These are phyloP conservation scores for Batillaria attramentaria DNA, from an alignment of 1,140 invertebrate species.

Conservation along the genomic window DNA sequence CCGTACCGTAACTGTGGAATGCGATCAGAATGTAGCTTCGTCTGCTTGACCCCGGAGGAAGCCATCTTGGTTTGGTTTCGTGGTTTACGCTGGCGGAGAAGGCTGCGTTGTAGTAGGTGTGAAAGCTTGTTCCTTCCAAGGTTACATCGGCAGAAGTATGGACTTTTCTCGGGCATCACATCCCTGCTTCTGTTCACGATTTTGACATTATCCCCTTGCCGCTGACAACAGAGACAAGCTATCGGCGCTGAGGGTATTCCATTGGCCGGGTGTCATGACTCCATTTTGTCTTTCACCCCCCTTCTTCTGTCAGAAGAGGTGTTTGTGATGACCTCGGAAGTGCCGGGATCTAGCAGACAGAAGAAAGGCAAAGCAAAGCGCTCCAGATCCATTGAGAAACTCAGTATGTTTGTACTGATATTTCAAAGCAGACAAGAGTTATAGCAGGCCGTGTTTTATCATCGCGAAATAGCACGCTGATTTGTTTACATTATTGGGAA, in stretches of 20 bases:
- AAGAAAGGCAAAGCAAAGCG: not conserved
- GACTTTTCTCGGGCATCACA: too few relatives aligned
- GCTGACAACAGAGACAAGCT: too few relatives aligned
- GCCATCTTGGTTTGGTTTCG: constrained; percentile 22
- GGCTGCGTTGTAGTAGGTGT: too few relatives aligned
- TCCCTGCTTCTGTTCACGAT: too few relatives aligned
- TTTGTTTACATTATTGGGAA: too few relatives aligned
- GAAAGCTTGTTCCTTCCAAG: too few relatives aligned
- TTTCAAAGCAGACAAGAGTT: too few relatives aligned
- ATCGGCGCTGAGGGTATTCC: not conserved
- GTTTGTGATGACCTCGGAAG: constrained; percentile 23
- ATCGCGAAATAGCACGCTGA: too few relatives aligned
- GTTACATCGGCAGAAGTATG: too few relatives aligned
- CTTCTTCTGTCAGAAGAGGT: constrained; percentile 1
- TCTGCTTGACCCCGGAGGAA: constrained; percentile 8
- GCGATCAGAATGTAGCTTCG: not conserved
- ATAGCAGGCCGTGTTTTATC: too few relatives aligned
- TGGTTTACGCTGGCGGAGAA: not conserved
- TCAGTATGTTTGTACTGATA: not conserved
- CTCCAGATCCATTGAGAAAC: not conserved
- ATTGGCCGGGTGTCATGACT: not conserved
- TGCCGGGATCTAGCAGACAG: not conserved
- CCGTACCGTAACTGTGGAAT: not conserved
- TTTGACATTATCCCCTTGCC: too few relatives aligned
- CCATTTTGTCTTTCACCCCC: not conserved